A percentile compares a stretch with the other conserved stretches of the same genome.
Evolutionary conservation across 2,113 vertebrate genomes (phyloP).

Genomic region (Aleadryas rufinucha): DNA sequence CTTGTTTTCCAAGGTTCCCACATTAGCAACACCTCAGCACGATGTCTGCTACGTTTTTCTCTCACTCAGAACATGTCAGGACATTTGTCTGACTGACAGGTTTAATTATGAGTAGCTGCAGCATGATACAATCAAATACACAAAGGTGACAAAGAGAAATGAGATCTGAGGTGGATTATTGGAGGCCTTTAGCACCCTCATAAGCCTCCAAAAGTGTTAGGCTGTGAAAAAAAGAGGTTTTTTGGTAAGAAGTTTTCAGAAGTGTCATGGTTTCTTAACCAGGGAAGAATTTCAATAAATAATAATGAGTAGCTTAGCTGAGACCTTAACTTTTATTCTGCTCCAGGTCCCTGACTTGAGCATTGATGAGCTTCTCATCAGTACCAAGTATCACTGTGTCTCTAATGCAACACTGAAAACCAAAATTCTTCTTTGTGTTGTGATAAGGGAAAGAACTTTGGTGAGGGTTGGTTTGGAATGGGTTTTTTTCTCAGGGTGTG

Average conservation of each 20-base stretch:
- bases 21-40: background rate
- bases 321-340: background rate
- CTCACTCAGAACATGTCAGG: background rate
- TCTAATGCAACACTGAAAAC: background rate
- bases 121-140: background rate
- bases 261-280: background rate
- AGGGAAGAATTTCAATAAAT: background rate
- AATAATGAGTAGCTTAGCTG: background rate
- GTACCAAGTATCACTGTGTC: background rate
- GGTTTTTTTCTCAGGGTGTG: background rate
- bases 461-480: background rate
- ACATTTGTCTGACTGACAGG: background rate
- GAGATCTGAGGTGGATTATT: background rate
- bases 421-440: background rate
- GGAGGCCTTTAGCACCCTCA: background rate
- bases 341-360: background rate
- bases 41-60: background rate
- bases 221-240: background rate
- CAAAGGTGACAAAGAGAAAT: constrained; percentile 12
- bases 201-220: background rate
- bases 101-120: constrained; percentile 44
- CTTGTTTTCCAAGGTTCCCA: background rate
- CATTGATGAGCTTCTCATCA: background rate
- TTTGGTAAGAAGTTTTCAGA: background rate
- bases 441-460: background rate